Conservation (phyloP, 2,113 vertebrate genomes). For the Lagopus leucura region DNA sequence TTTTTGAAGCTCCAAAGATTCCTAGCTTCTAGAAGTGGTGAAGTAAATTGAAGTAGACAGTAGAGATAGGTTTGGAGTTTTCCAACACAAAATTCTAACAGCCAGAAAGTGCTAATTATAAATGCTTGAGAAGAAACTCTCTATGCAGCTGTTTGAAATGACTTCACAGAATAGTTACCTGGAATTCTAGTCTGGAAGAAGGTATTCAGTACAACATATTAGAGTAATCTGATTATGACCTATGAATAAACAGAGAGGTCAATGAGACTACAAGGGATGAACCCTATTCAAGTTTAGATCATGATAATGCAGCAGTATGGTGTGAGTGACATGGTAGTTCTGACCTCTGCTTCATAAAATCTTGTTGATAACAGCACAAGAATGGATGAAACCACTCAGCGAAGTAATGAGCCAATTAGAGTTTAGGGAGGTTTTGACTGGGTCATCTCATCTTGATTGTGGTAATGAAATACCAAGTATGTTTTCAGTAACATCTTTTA, state of each 20-base stretch:
- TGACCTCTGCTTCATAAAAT: slow-evolving; percentile 26
- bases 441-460: slow-evolving; percentile 37
- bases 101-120: not conserved
- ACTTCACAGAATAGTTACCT: not conserved
- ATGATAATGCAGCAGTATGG: slow-evolving; percentile 4
- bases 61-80: slow-evolving; percentile 33
- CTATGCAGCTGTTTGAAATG: not conserved
- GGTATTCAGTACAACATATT: not conserved
- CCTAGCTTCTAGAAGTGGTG: slow-evolving; percentile 50
- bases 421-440: slow-evolving; percentile 21
- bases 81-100: not conserved
- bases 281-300: slow-evolving; percentile 3
- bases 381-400: slow-evolving; percentile 39
- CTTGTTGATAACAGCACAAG: not conserved
- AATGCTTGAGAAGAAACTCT: not conserved
- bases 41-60: slow-evolving; percentile 47
- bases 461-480: slow-evolving; percentile 9
- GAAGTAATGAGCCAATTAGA: slow-evolving; percentile 20
- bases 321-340: slow-evolving; percentile 35
- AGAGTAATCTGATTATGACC: not conserved
- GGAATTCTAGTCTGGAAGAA: not conserved
- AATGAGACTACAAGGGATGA: slow-evolving; percentile 6
- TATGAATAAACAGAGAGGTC: slow-evolving; percentile 5
- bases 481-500: slow-evolving; percentile 38
- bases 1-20: slow-evolving; percentile 22